Percentiles rank a stretch among this genome's conserved stretches.
phyloP scores from a whole-genome alignment of 2,888 invertebrate species.

The Tachina lurida region DNA sequence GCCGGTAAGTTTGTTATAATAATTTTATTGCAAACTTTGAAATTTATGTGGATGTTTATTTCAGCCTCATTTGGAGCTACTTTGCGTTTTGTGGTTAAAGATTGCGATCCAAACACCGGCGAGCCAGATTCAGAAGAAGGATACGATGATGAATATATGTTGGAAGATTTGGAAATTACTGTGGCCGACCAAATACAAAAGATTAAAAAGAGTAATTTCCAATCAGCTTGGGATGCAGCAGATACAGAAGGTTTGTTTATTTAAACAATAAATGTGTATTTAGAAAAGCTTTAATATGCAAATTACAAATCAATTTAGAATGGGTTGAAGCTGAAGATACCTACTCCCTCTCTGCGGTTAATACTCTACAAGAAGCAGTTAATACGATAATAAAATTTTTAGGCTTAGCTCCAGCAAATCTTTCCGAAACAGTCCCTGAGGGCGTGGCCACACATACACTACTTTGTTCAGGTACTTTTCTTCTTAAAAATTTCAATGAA shows the following conservation, averaged over 20 bases:
- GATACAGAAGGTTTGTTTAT: constrained; percentile 83
- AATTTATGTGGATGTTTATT: constrained; percentile 44
- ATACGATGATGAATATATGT: constrained; percentile 97
- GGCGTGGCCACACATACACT: constrained; percentile 92
- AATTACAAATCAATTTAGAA: constrained; percentile 75
- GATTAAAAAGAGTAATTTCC: constrained; percentile 90
- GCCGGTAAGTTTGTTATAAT: constrained; percentile 84
- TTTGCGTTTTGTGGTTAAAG: constrained; percentile 96
- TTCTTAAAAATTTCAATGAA: neutral
- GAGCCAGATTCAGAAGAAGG: constrained; percentile 97
- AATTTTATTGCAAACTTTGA: neutral
- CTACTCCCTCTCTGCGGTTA: constrained; percentile 92
- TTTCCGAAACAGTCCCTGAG: constrained; percentile 91
- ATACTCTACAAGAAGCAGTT: constrained; percentile 91
- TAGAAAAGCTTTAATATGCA: neutral
- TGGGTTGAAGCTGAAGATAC: constrained; percentile 94
- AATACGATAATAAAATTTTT: constrained; percentile 92
- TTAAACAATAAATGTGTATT: neutral
- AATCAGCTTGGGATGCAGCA: constrained; percentile 90
- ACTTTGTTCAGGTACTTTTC: constrained; percentile 87
- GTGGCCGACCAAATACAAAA: constrained; percentile 93
- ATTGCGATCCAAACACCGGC: constrained; percentile 98
- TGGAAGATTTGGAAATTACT: constrained; percentile 95
- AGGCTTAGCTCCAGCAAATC: constrained; percentile 92
- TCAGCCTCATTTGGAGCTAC: constrained; percentile 91